Conservation (phyloP, 2,797 vertebrate species). For the Poecilia wingei region DNA sequence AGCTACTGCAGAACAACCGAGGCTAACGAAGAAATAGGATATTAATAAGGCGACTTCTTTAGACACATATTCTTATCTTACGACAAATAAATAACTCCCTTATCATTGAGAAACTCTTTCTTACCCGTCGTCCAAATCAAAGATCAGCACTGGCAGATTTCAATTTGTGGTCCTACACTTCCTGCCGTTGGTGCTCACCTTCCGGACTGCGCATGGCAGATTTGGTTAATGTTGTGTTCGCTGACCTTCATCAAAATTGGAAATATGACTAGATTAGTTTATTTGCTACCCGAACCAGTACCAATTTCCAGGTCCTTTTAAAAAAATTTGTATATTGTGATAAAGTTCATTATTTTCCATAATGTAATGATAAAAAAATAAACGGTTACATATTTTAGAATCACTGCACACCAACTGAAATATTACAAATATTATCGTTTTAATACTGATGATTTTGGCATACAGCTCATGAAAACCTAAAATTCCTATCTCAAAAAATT, state of each 20-base stretch:
- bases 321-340: too few species aligned
- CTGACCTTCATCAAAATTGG: neutral
- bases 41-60: neutral
- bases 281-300: neutral
- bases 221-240: neutral
- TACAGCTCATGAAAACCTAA: too few species aligned
- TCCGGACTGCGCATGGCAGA: neutral
- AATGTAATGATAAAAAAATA: too few species aligned
- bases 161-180: conserved; percentile 28
- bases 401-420: too few species aligned
- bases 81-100: accelerated
- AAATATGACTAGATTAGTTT: neutral
- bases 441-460: too few species aligned
- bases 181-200: conserved; percentile 18
- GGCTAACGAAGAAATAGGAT: neutral
- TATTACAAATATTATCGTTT: too few species aligned
- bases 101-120: neutral
- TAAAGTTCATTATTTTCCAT: too few species aligned
- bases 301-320: neutral
- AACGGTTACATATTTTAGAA: too few species aligned
- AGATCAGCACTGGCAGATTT: neutral
- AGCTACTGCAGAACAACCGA: neutral
- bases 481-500: too few species aligned
- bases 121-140: conserved; percentile 33
- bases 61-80: neutral